Conservation (phyloP, 2,113 vertebrate genomes). For the Chloropsis hardwickii region DNA sequence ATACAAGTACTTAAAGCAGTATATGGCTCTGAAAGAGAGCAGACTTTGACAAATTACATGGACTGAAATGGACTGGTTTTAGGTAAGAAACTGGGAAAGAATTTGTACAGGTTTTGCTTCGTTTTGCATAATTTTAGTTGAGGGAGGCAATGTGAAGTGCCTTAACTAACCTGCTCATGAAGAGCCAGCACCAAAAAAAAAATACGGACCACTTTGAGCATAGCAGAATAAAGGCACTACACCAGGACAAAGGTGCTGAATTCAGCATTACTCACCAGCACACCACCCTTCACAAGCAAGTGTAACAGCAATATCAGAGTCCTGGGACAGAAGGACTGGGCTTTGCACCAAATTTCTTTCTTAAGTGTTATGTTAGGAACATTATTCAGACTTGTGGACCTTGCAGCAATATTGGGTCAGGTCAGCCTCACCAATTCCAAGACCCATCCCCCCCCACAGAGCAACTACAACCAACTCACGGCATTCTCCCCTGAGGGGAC, state of each 20-base stretch:
- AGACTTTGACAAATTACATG: neutral
- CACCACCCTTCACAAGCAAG: neutral
- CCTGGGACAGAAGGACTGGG: neutral
- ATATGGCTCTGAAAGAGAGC: neutral
- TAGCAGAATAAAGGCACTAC: neutral
- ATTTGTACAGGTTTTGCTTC: neutral
- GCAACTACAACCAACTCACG: slow-evolving; percentile 71
- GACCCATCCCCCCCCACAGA: neutral
- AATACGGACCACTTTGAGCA: accelerated
- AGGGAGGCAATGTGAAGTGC: neutral
- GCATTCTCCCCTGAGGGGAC: slow-evolving; percentile 94
- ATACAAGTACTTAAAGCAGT: neutral
- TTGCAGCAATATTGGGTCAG: neutral
- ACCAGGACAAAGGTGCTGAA: neutral
- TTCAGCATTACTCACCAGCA: neutral
- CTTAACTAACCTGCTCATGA: neutral
- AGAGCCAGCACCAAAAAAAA: neutral
- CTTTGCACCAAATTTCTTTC: neutral
- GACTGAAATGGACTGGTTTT: neutral
- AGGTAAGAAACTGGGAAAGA: neutral
- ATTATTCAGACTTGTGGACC: neutral
- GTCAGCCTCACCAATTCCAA: neutral
- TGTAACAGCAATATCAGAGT: neutral
- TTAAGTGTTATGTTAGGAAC: neutral
- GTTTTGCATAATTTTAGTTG: neutral